These are phyloP conservation scores for Maconellicoccus hirsutus DNA, from an alignment of 1,140 invertebrate species.

Conservation along the genomic window DNA sequence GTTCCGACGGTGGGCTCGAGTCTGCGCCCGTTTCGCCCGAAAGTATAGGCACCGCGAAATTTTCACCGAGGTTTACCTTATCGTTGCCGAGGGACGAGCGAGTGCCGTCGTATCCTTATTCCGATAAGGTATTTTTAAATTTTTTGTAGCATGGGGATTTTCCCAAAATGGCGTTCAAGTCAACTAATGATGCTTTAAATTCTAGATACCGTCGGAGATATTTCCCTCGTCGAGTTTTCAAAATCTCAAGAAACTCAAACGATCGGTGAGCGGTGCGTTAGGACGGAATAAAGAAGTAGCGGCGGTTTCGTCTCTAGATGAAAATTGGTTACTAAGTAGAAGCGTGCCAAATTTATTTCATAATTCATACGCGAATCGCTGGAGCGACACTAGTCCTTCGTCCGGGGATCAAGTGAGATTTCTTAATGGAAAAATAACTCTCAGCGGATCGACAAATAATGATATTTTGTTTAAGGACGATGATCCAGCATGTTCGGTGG, in stretches of 20 bases:
- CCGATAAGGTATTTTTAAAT: not conserved
- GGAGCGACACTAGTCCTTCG: constrained; percentile 27
- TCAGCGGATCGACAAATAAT: not conserved
- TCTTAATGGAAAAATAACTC: too few relatives aligned
- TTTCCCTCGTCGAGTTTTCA: constrained; percentile 39
- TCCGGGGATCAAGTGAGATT: not conserved
- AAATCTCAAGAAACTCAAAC: constrained; percentile 51
- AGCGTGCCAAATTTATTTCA: constrained; percentile 64
- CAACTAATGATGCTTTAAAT: too few relatives aligned
- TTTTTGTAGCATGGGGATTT: not conserved
- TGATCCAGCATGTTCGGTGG: constrained; percentile 32
- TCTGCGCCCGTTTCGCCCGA: constrained; percentile 32
- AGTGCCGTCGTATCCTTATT: constrained; percentile 11
- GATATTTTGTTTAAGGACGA: constrained; percentile 27
- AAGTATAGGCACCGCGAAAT: constrained; percentile 40
- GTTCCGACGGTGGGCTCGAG: constrained; percentile 49
- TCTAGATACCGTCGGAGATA: not conserved
- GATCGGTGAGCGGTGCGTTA: constrained; percentile 54
- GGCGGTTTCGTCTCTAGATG: constrained; percentile 35
- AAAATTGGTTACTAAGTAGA: constrained; percentile 63
- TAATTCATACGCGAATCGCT: constrained; percentile 27
- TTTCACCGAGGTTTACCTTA: constrained; percentile 54
- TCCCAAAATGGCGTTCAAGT: too few relatives aligned
- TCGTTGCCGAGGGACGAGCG: constrained; percentile 52
- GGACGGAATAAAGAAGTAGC: constrained; percentile 33